These are phyloP conservation scores for Catocala sponsa DNA, from an alignment of 2,888 invertebrate species.

Conservation along the genomic window DNA sequence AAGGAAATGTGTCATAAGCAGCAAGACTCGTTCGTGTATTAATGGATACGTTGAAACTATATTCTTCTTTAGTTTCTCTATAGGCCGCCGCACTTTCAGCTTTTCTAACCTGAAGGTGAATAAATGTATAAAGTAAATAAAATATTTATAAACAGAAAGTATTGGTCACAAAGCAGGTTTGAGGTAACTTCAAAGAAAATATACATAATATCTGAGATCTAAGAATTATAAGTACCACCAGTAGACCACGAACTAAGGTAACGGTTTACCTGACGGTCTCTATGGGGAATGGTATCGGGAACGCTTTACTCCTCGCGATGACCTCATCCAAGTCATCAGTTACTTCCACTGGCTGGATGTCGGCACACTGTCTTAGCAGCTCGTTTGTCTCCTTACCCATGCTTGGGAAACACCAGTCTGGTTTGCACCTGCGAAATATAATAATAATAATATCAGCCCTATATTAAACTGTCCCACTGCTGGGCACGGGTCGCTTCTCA, in stretches of 20 bases:
- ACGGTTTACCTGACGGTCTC: constrained; percentile 66
- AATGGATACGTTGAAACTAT: constrained; percentile 90
- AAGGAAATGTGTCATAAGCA: constrained; percentile 89
- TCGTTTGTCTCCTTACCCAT: constrained; percentile 82
- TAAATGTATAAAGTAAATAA: too few species aligned
- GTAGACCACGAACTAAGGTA: too few species aligned
- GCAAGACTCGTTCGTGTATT: constrained; percentile 90
- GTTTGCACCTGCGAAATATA: constrained; percentile 72
- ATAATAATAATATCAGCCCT: background rate
- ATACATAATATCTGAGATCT: too few species aligned
- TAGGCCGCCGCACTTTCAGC: constrained; percentile 67
- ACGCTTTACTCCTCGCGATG: constrained; percentile 68
- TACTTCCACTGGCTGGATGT: constrained; percentile 56
- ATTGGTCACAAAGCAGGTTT: too few species aligned
- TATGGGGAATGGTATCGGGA: constrained; percentile 73
- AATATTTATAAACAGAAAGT: too few species aligned
- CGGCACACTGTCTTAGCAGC: constrained; percentile 70
- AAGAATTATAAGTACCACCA: too few species aligned
- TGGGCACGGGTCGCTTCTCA: too few species aligned
- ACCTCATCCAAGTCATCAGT: constrained; percentile 65
- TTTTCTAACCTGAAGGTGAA: constrained; percentile 65
- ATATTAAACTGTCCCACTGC: background rate
- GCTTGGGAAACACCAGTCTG: constrained; percentile 82
- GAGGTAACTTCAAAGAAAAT: too few species aligned
- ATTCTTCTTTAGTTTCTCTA: constrained; percentile 76